A percentile compares a stretch with the other conserved stretches of the same genome.
phyloP scores from a whole-genome alignment of 2,797 vertebrate genomes.

The Scomberomorus guttatus region DNA sequence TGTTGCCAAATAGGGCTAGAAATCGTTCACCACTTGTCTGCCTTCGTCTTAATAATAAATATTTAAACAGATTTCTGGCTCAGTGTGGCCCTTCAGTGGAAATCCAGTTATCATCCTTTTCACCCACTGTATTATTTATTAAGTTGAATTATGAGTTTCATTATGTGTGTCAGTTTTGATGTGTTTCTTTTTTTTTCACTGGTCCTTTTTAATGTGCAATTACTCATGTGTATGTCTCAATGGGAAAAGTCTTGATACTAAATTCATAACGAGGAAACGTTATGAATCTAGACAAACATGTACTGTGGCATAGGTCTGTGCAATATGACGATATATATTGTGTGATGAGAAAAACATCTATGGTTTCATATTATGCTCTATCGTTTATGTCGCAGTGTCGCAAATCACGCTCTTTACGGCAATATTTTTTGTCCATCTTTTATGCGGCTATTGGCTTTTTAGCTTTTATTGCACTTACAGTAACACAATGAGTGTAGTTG shows the following conservation, averaged over 20 bases:
- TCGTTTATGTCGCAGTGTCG: no score
- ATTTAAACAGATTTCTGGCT: not conserved
- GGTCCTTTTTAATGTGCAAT: not conserved
- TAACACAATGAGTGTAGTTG: no score
- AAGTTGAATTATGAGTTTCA: not conserved
- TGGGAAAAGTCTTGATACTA: constrained; percentile 35
- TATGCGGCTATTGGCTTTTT: no score
- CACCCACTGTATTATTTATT: not conserved
- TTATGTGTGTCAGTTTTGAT: constrained; percentile 46
- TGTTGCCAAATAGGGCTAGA: no score
- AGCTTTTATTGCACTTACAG: no score
- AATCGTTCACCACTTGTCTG: no score
- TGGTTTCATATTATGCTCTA: no score
- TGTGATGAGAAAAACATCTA: no score
- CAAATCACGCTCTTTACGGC: no score
- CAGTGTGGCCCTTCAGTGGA: not conserved
- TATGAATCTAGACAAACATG: not conserved
- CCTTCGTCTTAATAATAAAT: not conserved
- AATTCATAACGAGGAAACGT: not conserved
- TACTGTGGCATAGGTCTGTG: not conserved
- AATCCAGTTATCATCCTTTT: not conserved
- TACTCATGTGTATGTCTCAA: constrained; percentile 1
- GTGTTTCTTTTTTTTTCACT: constrained; percentile 51
- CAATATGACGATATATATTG: no score
- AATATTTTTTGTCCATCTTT: no score